A percentile compares a stretch with the other conserved stretches of the same genome.
phyloP scores from a whole-genome alignment of 64 coral and sea anemone genomes.

The Catalaphyllia jardinei region DNA sequence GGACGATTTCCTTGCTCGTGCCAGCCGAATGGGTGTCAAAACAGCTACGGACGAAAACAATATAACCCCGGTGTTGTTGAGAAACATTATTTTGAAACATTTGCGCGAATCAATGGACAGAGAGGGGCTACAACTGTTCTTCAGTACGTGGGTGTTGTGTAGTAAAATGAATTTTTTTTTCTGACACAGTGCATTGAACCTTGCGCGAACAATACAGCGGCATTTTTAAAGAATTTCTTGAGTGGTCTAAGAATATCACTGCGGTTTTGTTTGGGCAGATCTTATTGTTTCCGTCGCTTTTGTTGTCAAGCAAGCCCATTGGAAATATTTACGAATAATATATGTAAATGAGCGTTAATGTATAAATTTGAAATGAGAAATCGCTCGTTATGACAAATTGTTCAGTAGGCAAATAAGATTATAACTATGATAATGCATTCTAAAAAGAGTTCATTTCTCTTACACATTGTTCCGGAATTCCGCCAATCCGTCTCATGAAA shows the following conservation, averaged over 20 bases:
- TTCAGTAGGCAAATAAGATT: too few species aligned
- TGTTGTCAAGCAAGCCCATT: background rate
- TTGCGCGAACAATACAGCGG: background rate
- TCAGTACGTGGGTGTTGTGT: slow-evolving; percentile 16
- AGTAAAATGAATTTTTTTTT: background rate
- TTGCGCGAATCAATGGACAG: slow-evolving; percentile 66
- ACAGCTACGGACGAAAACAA: slow-evolving; percentile 83
- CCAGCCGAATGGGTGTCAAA: slow-evolving; percentile 69
- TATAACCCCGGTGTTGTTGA: slow-evolving; percentile 77
- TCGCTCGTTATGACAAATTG: too few species aligned
- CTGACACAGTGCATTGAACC: background rate
- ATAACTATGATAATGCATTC: too few species aligned
- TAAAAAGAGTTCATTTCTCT: too few species aligned
- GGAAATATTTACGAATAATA: slow-evolving; percentile 9
- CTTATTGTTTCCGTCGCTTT: background rate
- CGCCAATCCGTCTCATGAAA: background rate
- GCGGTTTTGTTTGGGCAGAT: background rate
- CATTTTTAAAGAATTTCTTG: background rate
- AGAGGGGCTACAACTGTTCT: background rate
- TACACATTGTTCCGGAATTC: too few species aligned
- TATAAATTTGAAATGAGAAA: background rate
- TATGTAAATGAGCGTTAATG: background rate
- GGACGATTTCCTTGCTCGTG: slow-evolving; percentile 92
- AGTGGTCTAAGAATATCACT: background rate
- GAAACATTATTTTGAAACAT: slow-evolving; percentile 89